A percentile compares a stretch with the other conserved stretches of the same genome.
phyloP scores from a whole-genome alignment of 1,140 invertebrate species.

The Apis mellifera region DNA sequence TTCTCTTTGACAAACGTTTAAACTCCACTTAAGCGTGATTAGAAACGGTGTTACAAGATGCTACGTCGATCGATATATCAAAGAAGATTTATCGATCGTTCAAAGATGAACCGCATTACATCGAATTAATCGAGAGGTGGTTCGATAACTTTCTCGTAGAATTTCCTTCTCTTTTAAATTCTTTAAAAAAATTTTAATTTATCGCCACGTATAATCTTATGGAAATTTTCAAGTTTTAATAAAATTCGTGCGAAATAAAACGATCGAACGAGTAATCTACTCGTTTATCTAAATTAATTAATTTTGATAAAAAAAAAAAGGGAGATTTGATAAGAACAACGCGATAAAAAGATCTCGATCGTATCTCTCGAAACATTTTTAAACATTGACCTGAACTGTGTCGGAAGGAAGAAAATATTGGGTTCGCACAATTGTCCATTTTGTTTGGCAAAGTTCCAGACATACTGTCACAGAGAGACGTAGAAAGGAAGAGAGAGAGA shows the following conservation, averaged over 20 bases:
- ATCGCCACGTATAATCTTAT: no score
- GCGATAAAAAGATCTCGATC: background rate
- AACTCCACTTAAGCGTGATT: background rate
- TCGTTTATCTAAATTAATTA: background rate
- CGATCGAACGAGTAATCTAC: no score
- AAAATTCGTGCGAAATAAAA: no score
- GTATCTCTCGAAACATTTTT: background rate
- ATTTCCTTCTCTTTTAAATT: no score
- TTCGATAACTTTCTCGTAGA: no score
- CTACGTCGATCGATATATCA: background rate
- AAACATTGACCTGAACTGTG: background rate
- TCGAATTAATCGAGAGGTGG: no score
- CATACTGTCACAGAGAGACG: slow-evolving; percentile 29
- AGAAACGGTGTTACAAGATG: background rate
- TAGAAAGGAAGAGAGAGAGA: background rate
- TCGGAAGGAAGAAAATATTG: slow-evolving; percentile 3
- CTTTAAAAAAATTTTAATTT: no score
- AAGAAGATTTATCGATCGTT: background rate
- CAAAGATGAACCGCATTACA: no score
- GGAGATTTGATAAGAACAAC: background rate
- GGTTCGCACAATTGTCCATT: slow-evolving; percentile 32
- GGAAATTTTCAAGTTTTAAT: no score
- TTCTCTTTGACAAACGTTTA: background rate
- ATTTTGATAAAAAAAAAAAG: background rate
- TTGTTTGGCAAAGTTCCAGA: slow-evolving; percentile 48